phyloP scores from a whole-genome alignment of 53 echinoderm and acorn worm genomes.

The Paracentrotus lividus region DNA sequence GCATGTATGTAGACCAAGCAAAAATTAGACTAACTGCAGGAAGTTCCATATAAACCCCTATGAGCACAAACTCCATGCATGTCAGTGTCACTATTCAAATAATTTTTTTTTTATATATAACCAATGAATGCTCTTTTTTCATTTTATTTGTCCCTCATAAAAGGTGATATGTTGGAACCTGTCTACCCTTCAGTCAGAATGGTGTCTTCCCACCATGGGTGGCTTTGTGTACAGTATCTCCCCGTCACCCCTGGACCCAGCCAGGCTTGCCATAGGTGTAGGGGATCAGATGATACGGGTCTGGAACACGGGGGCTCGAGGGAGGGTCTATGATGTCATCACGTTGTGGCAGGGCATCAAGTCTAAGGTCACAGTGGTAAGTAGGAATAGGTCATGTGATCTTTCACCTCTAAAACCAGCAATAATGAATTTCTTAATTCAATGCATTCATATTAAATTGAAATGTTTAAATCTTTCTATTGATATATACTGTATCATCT shows the following conservation, averaged over 20 bases:
- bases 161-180: constrained; percentile 92
- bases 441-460: too few relatives aligned
- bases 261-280: constrained; percentile 87
- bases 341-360: constrained; percentile 95
- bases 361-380: constrained; percentile 94
- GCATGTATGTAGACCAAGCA: too few relatives aligned
- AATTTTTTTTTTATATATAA: not conserved
- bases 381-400: too few relatives aligned
- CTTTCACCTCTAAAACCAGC: too few relatives aligned
- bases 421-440: too few relatives aligned
- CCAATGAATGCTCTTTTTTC: not conserved
- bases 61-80: too few relatives aligned
- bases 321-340: constrained; percentile 71
- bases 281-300: constrained; percentile 96
- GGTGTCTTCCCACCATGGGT: constrained; percentile 88
- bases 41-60: too few relatives aligned
- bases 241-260: constrained; percentile 84
- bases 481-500: too few relatives aligned
- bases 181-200: constrained; percentile 66
- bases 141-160: not conserved
- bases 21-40: too few relatives aligned
- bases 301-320: constrained; percentile 82
- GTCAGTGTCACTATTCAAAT: too few relatives aligned
- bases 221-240: constrained; percentile 90
- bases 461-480: too few relatives aligned